phyloP scores from a whole-genome alignment of 2,113 vertebrate species.

The Grallaria varia region DNA sequence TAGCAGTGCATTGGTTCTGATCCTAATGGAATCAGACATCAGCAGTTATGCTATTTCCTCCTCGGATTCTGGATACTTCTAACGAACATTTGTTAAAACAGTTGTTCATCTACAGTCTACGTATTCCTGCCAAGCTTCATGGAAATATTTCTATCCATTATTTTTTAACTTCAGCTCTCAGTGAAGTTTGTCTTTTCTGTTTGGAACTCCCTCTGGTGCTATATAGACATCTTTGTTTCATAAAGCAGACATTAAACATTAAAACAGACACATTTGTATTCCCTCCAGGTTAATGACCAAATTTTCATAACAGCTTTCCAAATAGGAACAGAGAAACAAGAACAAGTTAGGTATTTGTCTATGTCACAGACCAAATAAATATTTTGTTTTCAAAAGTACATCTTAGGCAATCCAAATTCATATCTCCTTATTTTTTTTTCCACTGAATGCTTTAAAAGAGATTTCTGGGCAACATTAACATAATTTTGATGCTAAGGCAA shows the following conservation, averaged over 20 bases:
- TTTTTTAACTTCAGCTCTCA: slow-evolving; percentile 14
- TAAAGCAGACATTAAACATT: neutral
- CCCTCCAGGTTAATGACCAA: neutral
- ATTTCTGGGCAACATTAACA: neutral
- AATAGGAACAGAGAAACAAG: neutral
- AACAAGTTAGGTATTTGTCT: neutral
- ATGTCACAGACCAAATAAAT: neutral
- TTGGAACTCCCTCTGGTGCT: neutral
- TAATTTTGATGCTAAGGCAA: neutral
- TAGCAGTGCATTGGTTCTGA: slow-evolving; percentile 50
- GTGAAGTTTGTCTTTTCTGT: slow-evolving; percentile 2
- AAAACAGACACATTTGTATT: neutral
- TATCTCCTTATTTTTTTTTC: neutral
- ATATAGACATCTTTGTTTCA: neutral
- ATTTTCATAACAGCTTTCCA: neutral
- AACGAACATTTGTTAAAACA: slow-evolving; percentile 68
- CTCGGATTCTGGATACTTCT: slow-evolving; percentile 50
- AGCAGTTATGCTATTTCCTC: slow-evolving; percentile 58
- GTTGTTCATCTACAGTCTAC: slow-evolving; percentile 52
- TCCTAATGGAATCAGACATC: slow-evolving; percentile 69
- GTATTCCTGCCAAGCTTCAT: slow-evolving; percentile 49
- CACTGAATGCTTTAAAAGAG: neutral
- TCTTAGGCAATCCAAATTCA: neutral
- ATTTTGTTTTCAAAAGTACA: neutral
- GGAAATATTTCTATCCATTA: slow-evolving; percentile 55